Evolutionary conservation across 30 jellyfish, hydroid and myxozoan genomes (phyloP), one percentile per base, ranked within the genome.

Genomic region (Cassiopea andromeda): DNA sequence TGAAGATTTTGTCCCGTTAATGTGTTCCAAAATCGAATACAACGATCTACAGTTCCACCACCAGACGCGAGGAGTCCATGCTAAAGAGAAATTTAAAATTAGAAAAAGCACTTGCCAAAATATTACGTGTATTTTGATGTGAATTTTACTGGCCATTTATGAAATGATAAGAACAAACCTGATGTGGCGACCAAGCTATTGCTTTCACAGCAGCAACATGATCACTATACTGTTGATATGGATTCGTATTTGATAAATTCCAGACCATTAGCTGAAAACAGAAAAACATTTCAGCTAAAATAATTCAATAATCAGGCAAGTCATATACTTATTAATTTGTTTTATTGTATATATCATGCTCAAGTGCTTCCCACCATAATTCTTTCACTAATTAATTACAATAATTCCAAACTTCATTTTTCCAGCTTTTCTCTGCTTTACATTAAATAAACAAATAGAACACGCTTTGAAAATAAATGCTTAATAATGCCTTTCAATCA

Each of bases 141-240:
- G 10, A 54, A 54, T 54, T 54, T 54, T 10, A 54, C 7, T 15
- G 75, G 18, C 66, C 83, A 47, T 27, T 27, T 27, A 27, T 27
- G 38, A 27, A 27, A 27, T 27, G 38, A 27, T 27, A 27, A 27
- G 38, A 27, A 27, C 38, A 27, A 18, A 95, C 99, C 98, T 95
- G 99, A 91, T 95, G 99, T 1, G 99, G 99, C 7, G 99, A 95
- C 99, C 99, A 95, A 12, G 99, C 98, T 48, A 95, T 91, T 5
- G 99, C 99, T 84, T 95, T 95, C 38, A 95, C 99, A 1, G 99
- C 99, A 15, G 99, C 99, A 61, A 97, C 92, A 90, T 95, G 99
- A 77, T 95, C 99, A 60, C 89, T 90, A 88, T 91, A 95, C 69
- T 91, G 98, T 85, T 95, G 99, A 58, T 61, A 91, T 10, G 99